phyloP scores from a whole-genome alignment of 2,888 invertebrate genomes.

The Noctua pronuba region DNA sequence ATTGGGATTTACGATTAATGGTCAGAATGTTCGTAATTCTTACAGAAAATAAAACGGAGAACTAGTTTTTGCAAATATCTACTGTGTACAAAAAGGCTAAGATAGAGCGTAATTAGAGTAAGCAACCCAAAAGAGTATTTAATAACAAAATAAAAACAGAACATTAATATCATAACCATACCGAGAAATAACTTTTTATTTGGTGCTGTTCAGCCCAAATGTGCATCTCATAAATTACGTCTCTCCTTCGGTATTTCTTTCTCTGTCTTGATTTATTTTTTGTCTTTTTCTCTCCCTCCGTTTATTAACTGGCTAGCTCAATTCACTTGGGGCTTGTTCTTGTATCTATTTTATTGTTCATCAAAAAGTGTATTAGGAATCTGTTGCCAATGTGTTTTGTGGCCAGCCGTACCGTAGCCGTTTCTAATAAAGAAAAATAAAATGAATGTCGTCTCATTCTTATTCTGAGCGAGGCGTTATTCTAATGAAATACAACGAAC shows the following conservation, averaged over 20 bases:
- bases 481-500: constrained; percentile 21
- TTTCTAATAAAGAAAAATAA: constrained; percentile 32
- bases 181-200: constrained; percentile 86
- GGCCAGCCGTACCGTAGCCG: not conserved
- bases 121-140: constrained; percentile 11
- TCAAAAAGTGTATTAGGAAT: constrained; percentile 77
- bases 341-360: constrained; percentile 77
- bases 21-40: constrained; percentile 5
- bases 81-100: not conserved
- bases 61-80: not conserved
- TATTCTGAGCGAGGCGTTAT: constrained; percentile 9
- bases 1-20: constrained; percentile 44
- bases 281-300: constrained; percentile 79
- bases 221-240: constrained; percentile 89
- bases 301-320: constrained; percentile 85
- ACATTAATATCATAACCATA: constrained; percentile 82
- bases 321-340: constrained; percentile 80
- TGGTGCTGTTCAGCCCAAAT: constrained; percentile 88
- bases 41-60: not conserved
- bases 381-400: constrained; percentile 60
- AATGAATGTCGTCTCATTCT: constrained; percentile 12
- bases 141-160: constrained; percentile 63
- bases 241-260: constrained; percentile 84
- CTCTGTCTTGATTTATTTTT: constrained; percentile 82
- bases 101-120: not conserved